A percentile compares a stretch with the other conserved stretches of the same genome.
phyloP scores from a whole-genome alignment of 64 coral and sea anemone genomes.

The Trachythela sp. region DNA sequence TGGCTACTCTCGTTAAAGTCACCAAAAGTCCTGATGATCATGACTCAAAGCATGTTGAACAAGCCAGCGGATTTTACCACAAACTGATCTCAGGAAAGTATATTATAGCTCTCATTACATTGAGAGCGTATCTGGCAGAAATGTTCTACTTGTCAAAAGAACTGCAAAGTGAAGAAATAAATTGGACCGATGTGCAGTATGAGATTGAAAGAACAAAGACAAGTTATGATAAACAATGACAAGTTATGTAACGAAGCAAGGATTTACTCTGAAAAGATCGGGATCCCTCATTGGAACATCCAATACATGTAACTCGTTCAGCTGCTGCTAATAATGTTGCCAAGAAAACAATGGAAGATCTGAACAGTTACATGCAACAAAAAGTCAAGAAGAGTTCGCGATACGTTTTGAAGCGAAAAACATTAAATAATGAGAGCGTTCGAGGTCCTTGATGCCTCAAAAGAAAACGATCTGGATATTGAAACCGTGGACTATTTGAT shows the following conservation, averaged over 20 bases:
- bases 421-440: too few relatives aligned
- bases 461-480: too few relatives aligned
- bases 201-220: too few relatives aligned
- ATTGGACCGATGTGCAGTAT: constrained; percentile 14
- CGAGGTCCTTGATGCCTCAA: too few relatives aligned
- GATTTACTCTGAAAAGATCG: constrained; percentile 5
- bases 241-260: constrained; percentile 6
- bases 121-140: too few relatives aligned
- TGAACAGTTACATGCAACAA: not conserved
- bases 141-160: constrained; percentile 14
- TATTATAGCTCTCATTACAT: too few relatives aligned
- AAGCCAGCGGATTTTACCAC: constrained; percentile 15
- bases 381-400: too few relatives aligned
- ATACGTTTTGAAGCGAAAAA: too few relatives aligned
- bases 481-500: too few relatives aligned
- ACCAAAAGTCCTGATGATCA: not conserved
- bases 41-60: constrained; percentile 3
- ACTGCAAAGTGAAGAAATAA: constrained; percentile 3
- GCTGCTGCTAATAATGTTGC: not conserved
- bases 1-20: not conserved
- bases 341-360: not conserved
- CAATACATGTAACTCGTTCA: constrained; percentile 8
- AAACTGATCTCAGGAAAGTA: too few relatives aligned
- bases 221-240: not conserved
- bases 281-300: not conserved